Conservation (phyloP, 2,797 vertebrate species). For the Knipowitschia caucasica region DNA sequence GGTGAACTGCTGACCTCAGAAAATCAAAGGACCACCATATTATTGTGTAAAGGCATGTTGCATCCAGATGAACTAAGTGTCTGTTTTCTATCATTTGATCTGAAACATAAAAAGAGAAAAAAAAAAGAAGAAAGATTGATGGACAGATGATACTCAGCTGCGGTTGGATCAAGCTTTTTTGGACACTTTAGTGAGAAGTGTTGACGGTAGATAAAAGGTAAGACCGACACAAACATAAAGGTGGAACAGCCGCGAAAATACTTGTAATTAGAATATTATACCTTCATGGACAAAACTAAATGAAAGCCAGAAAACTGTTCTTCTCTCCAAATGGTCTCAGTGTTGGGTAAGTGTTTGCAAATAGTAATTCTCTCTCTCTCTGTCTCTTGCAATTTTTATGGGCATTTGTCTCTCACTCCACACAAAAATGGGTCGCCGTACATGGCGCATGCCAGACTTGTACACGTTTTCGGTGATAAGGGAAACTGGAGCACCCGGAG, state of each 20-base stretch:
- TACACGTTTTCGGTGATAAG: no score
- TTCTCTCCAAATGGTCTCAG: conserved; percentile 31
- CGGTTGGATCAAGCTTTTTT: conserved; percentile 12
- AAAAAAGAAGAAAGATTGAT: conserved; percentile 41
- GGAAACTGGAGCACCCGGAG: no score
- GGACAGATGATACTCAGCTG: conserved; percentile 7
- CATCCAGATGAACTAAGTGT: conserved; percentile 44
- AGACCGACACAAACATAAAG: conserved; percentile 41
- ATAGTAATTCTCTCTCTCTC: no score
- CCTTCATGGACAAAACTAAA: conserved; percentile 5
- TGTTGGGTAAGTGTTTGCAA: no score
- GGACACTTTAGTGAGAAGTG: conserved; percentile 36
- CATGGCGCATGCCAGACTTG: no score
- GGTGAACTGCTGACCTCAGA: not conserved
- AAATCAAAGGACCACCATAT: conserved; percentile 5
- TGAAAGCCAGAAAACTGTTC: conserved; percentile 13
- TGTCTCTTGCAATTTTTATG: no score
- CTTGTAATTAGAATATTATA: conserved; percentile 10
- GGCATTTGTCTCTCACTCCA: no score
- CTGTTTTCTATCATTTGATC: conserved; percentile 51
- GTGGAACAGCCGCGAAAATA: conserved; percentile 19
- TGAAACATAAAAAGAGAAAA: conserved; percentile 18
- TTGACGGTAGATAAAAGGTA: conserved; percentile 39
- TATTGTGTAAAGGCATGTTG: conserved; percentile 34
- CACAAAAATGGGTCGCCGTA: no score